Evolutionary conservation across 2,888 invertebrate species (phyloP), one percentile per base, ranked within the genome.

Genomic region (Diaphora mendica): DNA sequence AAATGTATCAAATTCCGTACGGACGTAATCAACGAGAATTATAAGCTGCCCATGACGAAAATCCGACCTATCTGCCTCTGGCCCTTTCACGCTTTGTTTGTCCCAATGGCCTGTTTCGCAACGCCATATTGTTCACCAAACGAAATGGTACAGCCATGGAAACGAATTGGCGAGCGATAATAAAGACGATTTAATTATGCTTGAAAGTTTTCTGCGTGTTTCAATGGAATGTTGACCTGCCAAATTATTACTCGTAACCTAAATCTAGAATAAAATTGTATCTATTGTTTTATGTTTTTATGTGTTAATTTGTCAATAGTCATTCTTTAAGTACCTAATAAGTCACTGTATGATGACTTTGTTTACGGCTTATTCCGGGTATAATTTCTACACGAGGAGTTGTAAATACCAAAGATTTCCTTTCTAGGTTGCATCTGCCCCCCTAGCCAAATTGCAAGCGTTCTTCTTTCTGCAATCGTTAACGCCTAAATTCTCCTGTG

Each of bases 11-110:
- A 87, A 87, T 86, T 83, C 85, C 83, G 85, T 80, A 80, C 83
- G 86, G 83, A 83, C 83, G 87, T 87, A 88, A 90, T 90, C 87
- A 86, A 81, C 78, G 77, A 78, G 81, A 85, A 87, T 89, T 88
- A 89, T 88, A 89, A 87, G 87, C 87, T 87, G 87, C 84, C 87
- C 86, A 84, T 80, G 83, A 77, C 81, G 83, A 79, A 85, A 85
- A 85, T 86, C 86, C 86, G 79, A 77, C 82, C 78, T 77, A 77
- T 76, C 79, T 80, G 77, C 67, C 75, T 69, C 65, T 73, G 73
- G 83, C 80, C 82, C 79, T 85, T 88, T 84, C 84, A 83, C 79
- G 81, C 79, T 78, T 83, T 87, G 85, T 86, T 85, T 86, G 82
- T 77, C 79, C 71, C 76, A 79, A 85, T 78, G 73, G 76, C 77